Evolutionary conservation across 2,888 invertebrate genomes (phyloP), one percentile per base, ranked within the genome.

Genomic region (Macaria notata): DNA sequence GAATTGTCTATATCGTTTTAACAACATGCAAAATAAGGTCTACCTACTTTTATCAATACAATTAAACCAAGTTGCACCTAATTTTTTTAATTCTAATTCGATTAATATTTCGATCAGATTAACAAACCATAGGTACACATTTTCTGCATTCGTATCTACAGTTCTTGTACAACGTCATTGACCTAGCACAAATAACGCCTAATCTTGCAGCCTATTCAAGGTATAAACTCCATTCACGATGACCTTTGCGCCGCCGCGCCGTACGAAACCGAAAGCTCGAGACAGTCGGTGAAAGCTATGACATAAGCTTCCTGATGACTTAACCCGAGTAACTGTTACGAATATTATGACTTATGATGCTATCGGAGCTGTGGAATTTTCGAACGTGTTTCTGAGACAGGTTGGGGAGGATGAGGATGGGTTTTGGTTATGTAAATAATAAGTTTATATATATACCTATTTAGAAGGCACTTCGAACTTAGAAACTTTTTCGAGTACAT

Each of bases 301-400:
- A 59, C 43, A 59, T 59, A 59, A 55, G 44, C 42, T 41, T 51
- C 43, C 55, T 54, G 54, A 56, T 62, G 62, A 61, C 59, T 64
- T 62, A 59, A 62, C 62, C 53, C 57, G 30, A 9, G 58, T 58
- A 59, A 51, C 46, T 31, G 8, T 19, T 7, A 57, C 41, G 33
- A 36, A 36, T 36, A 36, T 36, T 36, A 36, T 36, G 33, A 19
- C 19, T 36, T 36, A 36, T 41, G 61, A 65, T 62, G 49, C 48
- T 64, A 62, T 61, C 62, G 46, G 29, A 43, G 55, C 48, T 49
- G 59, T 54, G 58, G 59, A 62, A 60, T 49, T 45, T 45, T 41
- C 46, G 29, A 9, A 50, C 19, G 39, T 39, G 29, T 36, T 57
- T 46, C n/a, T 29, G 33, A 46, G 49, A 33, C 54, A 43, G 49